These are phyloP conservation scores for Callyntrura guangdongensis DNA, from an alignment of 2,888 invertebrate genomes.

Conservation along the genomic window DNA sequence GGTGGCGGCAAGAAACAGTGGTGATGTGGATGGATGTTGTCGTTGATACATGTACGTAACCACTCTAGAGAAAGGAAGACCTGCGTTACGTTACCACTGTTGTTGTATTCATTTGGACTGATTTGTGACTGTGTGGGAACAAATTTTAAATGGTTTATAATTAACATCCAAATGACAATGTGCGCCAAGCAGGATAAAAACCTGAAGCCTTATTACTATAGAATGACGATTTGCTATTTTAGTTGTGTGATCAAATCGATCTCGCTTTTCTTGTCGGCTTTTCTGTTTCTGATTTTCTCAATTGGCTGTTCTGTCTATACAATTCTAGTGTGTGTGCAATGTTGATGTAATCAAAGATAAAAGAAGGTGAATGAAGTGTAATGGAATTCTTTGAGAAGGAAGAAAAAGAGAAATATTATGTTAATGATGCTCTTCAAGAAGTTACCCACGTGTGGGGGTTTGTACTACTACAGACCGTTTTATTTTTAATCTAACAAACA, in stretches of 20 bases:
- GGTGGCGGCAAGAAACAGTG: neutral
- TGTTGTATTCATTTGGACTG: neutral
- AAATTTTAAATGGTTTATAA: constrained; percentile 59
- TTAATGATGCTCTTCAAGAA: neutral
- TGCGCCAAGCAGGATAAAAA: neutral
- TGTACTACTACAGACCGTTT: neutral
- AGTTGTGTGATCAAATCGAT: constrained; percentile 8
- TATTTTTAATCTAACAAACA: constrained; percentile 43
- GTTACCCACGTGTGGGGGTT: neutral
- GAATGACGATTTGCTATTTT: neutral
- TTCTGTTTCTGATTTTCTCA: constrained; percentile 32
- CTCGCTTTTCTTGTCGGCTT: constrained; percentile 15
- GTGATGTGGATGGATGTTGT: neutral
- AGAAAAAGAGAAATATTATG: constrained; percentile 5
- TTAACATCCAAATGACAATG: constrained; percentile 57
- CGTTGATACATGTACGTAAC: neutral
- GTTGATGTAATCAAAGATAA: constrained; percentile 20
- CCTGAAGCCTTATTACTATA: neutral
- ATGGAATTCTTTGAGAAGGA: constrained; percentile 7
- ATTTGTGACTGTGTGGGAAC: constrained; percentile 49
- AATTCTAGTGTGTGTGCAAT: neutral
- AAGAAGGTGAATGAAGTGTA: constrained; percentile 1
- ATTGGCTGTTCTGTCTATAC: constrained; percentile 2
- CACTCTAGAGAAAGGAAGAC: too few species aligned
- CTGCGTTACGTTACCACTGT: neutral